Base-by-base conservation (phyloP, 2,113 vertebrate species). In the Pedetes capensis region DNA sequence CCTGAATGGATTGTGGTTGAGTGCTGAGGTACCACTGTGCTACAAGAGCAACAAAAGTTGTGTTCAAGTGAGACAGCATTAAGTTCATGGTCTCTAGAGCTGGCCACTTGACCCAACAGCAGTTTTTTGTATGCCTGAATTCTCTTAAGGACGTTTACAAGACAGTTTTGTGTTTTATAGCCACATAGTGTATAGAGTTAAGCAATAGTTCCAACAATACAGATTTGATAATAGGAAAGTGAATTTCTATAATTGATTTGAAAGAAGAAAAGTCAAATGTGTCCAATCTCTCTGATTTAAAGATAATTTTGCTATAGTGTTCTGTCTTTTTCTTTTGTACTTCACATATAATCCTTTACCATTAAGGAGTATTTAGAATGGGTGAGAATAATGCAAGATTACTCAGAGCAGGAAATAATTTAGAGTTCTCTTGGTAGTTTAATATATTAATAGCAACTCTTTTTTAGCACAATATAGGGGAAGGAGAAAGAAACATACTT, bases 181-280 rank as follows among this genome's bases (percentile, higher is more conserved):
- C 61, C 47, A 25, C 9, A n/a, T 51, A n/a, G 22, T 29, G 0
- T 57, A 76, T 23, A 69, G 63, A 32, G 11, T 57, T 76, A 91
- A 69, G 23, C 53, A 87, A 94, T 27, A 42, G 53, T 53, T 92
- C 32, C 13, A 27, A 53, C 42, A 82, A 51, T 82, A 79, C 8
- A 79, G 39, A 63, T 69, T 89, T 94, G 42, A 63, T 82, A 55
- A 55, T 64, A 83, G 72, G 47, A 85, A 92, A 66, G 49, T 51
- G 32, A 72, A 55, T 49, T 89, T 27, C 34, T 71, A 72, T 88
- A 72, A 79, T 69, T 64, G 16, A 87, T 34, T 42, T 11, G 57
- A 89, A 96, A 72, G 69, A 91, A 78, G 59, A 89, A 91, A 87
- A 93, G 25, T 44, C 20, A 84, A 81, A 69, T 49, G 18, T 91